Base-by-base conservation (phyloP, 2,113 vertebrate species). In the Zosterops borbonicus region DNA sequence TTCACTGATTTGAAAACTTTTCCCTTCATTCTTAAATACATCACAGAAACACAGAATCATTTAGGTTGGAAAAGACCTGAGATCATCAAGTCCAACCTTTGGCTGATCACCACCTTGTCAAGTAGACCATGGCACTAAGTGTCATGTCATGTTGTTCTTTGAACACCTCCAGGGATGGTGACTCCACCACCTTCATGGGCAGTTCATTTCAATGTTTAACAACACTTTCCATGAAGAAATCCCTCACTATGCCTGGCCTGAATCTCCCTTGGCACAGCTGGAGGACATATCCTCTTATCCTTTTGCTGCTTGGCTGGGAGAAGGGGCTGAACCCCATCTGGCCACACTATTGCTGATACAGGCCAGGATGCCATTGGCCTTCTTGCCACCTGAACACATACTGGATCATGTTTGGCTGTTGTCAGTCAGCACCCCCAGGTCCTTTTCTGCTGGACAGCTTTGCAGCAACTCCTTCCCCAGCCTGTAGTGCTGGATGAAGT, bases 1-100 rank as follows among this genome's bases (percentile, higher is more conserved):
- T 83, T 96, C 53, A 63, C n/a, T 22, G 16, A 73, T 88, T 88
- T 64, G 62, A 69, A 93, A 95, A 49, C 14, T 41, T 81, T 17
- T 55, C 33, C 37, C 25, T 86, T 58, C 3, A 2, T 67, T 17
- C 84, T 89, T 79, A 87, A 91, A 35, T 56, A 53, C 9, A 6
- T 59, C 53, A 82, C 28, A n/a, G 78, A 53, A 12, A 52, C 20
- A 28, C 19, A 41, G 24, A 75, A 41, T 68, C 16, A 53, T 68
- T 47, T 55, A 35, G 6, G 4, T 31, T 68, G 69, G n/a, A 53
- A 60, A 83, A 83, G 47, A 68, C 24, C 24, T 89, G 78, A 41
- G 13, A 53, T 53, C 46, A 60, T 37, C 0, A 0, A 53, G n/a
- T 67, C 62, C 46, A 29, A 8, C n/a, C 39, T 67, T 58, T 52